Percentiles rank a stretch among this genome's conserved stretches.
Conservation (phyloP, 2,113 vertebrate species). For the Leptocoma aspasia region DNA sequence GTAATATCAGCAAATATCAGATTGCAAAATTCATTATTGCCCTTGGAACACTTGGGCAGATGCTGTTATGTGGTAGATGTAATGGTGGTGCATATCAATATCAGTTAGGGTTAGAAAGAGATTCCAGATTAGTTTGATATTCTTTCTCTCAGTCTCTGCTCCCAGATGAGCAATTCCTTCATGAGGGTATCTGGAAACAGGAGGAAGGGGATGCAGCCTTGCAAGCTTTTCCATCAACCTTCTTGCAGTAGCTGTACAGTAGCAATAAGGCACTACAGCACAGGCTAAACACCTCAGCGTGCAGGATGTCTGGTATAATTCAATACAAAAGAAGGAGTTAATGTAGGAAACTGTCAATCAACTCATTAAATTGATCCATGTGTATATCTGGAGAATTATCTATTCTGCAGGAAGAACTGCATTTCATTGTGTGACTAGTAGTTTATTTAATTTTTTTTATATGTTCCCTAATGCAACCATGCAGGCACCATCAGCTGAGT, state of each 20-base stretch:
- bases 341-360: not conserved
- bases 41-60: not conserved
- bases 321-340: not conserved
- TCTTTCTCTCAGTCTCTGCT: not conserved
- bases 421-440: not conserved
- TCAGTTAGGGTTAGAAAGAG: fast-evolving
- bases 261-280: not conserved
- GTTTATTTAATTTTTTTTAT: not conserved
- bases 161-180: not conserved
- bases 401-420: not conserved
- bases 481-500: not conserved
- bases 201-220: not conserved
- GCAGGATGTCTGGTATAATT: not conserved
- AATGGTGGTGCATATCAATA: not conserved
- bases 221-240: not conserved
- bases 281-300: not conserved
- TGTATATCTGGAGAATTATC: not conserved
- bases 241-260: not conserved
- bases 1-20: not conserved
- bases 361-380: not conserved
- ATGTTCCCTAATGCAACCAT: not conserved
- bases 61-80: not conserved
- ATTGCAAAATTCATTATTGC: not conserved
- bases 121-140: not conserved
- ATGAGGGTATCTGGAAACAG: not conserved